Evolutionary conservation across 2,113 vertebrate species (phyloP).

Genomic region (Galbula dea): DNA sequence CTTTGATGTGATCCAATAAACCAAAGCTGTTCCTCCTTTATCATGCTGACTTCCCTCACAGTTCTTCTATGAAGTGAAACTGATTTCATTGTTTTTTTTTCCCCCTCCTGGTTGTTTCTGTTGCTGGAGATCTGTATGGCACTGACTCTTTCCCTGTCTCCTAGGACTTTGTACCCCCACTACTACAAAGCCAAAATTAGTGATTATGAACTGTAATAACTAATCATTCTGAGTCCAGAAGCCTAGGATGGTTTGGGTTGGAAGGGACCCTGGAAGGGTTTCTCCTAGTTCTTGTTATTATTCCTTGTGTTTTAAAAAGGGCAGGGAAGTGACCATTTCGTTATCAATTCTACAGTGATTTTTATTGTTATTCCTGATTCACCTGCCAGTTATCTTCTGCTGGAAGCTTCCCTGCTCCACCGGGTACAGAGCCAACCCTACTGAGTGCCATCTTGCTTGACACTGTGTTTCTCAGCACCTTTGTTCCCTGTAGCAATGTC

Average conservation of each 20-base stretch:
- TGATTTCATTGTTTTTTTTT: neutral
- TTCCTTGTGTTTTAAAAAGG: rapidly evolving
- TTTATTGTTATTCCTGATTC: neutral
- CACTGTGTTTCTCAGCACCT: neutral
- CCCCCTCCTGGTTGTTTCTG: neutral
- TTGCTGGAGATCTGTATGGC: neutral
- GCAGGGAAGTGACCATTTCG: rapidly evolving
- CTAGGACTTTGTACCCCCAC: too few species aligned
- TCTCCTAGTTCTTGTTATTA: neutral
- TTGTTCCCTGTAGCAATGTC: neutral
- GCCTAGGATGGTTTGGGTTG: neutral
- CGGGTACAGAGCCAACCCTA: neutral
- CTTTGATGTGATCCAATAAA: constrained; percentile 11
- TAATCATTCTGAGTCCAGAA: neutral
- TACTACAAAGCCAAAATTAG: neutral
- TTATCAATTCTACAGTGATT: neutral
- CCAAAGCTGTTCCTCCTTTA: neutral
- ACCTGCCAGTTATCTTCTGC: neutral
- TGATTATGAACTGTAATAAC: neutral
- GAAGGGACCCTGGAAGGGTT: neutral
- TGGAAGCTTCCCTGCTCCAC: neutral
- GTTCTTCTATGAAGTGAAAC: neutral
- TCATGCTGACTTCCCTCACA: neutral
- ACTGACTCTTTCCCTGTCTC: neutral
- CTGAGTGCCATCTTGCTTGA: neutral